Percentiles rank a stretch among this genome's conserved stretches.
Conservation (phyloP, 2,888 invertebrate genomes). For the Synanthedon andrenaeformis region DNA sequence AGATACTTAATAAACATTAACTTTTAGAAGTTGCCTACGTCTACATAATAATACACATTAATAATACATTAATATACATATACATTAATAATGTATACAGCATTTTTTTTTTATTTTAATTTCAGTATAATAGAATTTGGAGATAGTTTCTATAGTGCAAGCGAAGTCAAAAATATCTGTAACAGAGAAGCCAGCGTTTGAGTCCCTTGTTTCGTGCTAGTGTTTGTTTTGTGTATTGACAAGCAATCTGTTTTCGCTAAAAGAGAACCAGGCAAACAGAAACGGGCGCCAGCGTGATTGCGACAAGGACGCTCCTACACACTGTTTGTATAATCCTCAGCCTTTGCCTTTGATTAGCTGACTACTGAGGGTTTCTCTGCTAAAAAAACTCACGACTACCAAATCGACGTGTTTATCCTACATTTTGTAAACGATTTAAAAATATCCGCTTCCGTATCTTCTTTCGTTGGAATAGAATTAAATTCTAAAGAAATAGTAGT, state of each 20-base stretch:
- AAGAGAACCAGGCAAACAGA: slow-evolving; percentile 47
- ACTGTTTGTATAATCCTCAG: slow-evolving; percentile 42
- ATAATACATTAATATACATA: too few relatives aligned
- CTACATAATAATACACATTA: too few relatives aligned
- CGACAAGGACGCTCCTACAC: slow-evolving; percentile 31
- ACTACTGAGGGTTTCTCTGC: slow-evolving; percentile 8
- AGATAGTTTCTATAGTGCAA: too few relatives aligned
- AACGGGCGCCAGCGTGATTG: slow-evolving; percentile 44
- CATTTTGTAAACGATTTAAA: neutral
- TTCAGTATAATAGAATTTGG: too few relatives aligned
- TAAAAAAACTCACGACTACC: neutral
- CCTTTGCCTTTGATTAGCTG: slow-evolving; percentile 49
- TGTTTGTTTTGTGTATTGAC: slow-evolving; percentile 56
- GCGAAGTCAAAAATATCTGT: slow-evolving; percentile 16
- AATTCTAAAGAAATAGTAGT: too few relatives aligned
- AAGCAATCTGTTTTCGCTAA: slow-evolving; percentile 51
- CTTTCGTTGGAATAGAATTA: too few relatives aligned
- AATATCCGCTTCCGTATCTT: neutral
- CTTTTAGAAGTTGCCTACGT: too few relatives aligned
- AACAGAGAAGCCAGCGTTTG: slow-evolving; percentile 23
- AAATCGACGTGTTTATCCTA: slow-evolving; percentile 7
- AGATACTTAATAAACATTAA: too few relatives aligned
- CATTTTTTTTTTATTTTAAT: too few relatives aligned
- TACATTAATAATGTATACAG: too few relatives aligned
- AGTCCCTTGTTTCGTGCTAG: slow-evolving; percentile 32